Base-by-base conservation (phyloP, 2,113 vertebrate genomes). In the Etheostoma spectabile region DNA sequence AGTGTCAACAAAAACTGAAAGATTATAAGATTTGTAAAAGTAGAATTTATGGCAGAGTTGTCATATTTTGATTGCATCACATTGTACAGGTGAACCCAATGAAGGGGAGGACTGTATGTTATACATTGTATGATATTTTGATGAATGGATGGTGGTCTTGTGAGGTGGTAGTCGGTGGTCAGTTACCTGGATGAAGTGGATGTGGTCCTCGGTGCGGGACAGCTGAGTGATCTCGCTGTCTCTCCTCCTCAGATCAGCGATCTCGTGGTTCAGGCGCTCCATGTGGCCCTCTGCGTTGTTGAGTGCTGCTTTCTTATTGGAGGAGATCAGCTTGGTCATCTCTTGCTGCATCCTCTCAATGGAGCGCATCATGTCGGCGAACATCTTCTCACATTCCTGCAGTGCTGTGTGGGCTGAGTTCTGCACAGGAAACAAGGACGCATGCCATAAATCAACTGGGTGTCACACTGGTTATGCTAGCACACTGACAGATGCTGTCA, bases 271-370 rank as follows among this genome's bases (percentile, higher is more conserved):
- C 70, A 96, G 90, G n/a, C 95, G 93, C 67, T 96, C 95, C 95
- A 96, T 68, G 89, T 96, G 95, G 53, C 93, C 87, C 73, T 96
- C 95, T 0, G 95, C 95, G 1, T 90, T 95, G 90, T 69, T 95
- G 22, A 95, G 93, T 0, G 95, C 95, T 0, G 94, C 79, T 48
- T 89, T 94, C 90, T 95, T 96, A 79, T 96, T 96, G 78, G 94
- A 74, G 21, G 93, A 85, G 76, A 96, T 95, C 79, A 96, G 87
- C 85, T 96, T 96, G 72, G 74, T 30, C 95, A 96, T 96, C 84
- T 96, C 95, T 52, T 95, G 94, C 80, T 95, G 95, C 95, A 95
- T 95, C 84, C 93, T 94, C 82, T 96, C 95, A 7, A 96, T 96
- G 89, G 94, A 91, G 79, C 87, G 95, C 77, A 96, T 86, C 95